These are phyloP conservation scores for Prunella strophiata DNA, from an alignment of 2,797 vertebrate species.

Conservation along the genomic window DNA sequence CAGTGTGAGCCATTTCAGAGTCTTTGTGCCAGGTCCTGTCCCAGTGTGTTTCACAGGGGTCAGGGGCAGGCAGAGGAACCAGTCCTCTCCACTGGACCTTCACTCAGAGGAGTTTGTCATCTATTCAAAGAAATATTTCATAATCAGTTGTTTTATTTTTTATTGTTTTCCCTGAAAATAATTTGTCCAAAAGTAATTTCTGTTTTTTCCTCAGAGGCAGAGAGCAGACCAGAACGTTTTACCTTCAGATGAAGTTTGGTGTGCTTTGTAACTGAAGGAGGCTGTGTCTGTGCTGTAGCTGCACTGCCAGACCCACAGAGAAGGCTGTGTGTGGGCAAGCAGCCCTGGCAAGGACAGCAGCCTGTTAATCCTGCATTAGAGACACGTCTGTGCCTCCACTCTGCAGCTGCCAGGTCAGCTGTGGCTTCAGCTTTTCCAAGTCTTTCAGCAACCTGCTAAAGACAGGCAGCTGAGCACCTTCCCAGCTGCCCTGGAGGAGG, in stretches of 20 bases:
- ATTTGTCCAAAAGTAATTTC: neutral
- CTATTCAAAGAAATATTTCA: neutral
- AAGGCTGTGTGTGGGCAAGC: accelerated
- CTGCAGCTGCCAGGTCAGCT: neutral
- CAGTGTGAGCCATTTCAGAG: accelerated
- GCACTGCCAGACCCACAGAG: neutral
- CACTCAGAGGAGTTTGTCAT: neutral
- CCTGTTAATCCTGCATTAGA: neutral
- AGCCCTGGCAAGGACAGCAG: neutral
- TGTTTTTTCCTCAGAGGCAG: neutral
- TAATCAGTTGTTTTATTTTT: neutral
- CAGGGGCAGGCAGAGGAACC: neutral
- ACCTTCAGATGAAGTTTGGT: neutral
- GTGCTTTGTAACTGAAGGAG: neutral
- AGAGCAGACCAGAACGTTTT: neutral
- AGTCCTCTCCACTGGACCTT: neutral
- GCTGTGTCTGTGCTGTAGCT: neutral
- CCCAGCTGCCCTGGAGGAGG: neutral
- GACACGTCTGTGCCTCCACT: neutral
- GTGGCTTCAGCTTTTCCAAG: neutral
- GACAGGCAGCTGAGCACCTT: neutral
- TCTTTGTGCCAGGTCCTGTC: neutral
- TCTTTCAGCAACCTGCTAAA: neutral
- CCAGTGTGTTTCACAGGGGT: accelerated
- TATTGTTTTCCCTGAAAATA: neutral